Evolutionary conservation across 2,113 vertebrate genomes (phyloP).

Genomic region (Gallinago media): DNA sequence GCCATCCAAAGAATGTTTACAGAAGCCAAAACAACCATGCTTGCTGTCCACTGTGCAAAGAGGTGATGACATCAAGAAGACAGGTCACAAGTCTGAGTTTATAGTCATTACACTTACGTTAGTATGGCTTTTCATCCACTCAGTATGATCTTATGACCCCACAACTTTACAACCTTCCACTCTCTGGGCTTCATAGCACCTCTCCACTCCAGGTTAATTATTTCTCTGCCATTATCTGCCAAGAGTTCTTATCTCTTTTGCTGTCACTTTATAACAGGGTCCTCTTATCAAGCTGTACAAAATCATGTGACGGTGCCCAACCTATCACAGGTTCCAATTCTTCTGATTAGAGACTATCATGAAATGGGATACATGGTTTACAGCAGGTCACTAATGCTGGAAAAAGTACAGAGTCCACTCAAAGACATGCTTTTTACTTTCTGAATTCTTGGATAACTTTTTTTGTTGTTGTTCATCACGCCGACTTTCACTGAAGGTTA

Average conservation of each 20-base stretch:
- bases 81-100: conserved; percentile 75
- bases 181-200: conserved; percentile 74
- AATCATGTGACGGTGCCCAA: conserved; percentile 70
- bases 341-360: conserved; percentile 81
- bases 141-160: conserved; percentile 76
- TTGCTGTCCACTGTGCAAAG: conserved; percentile 65
- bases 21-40: conserved; percentile 67
- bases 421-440: conserved; percentile 74
- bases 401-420: conserved; percentile 83
- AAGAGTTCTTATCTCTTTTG: conserved; percentile 91
- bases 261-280: conserved; percentile 96
- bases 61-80: conserved; percentile 66
- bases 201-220: conserved; percentile 90
- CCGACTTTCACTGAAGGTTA: conserved; percentile 77
- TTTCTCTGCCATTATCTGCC: conserved; percentile 89
- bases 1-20: conserved; percentile 75
- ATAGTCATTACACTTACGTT: conserved; percentile 69
- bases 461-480: conserved; percentile 59
- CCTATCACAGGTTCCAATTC: conserved; percentile 80
- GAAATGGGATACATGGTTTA: conserved; percentile 81
- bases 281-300: conserved; percentile 81
- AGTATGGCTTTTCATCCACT: conserved; percentile 72
- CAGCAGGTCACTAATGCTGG: conserved; percentile 78
- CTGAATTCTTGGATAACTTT: conserved; percentile 74
- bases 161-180: conserved; percentile 78